A percentile compares a stretch with the other conserved stretches of the same genome.
phyloP scores from a whole-genome alignment of 2,113 vertebrate genomes.

The Barbus barbus region DNA sequence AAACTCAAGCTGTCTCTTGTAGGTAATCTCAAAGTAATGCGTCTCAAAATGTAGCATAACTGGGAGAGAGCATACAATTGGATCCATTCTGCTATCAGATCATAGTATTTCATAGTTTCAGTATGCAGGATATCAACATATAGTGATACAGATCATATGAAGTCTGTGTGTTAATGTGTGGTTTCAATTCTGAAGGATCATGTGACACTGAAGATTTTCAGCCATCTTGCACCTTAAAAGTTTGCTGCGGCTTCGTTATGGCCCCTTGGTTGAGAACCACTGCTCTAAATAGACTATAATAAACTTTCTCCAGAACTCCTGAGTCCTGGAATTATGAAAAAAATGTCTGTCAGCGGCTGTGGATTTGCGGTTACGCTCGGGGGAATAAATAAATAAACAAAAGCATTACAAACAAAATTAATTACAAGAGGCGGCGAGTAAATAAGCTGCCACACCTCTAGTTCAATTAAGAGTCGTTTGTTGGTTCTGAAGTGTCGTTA shows the following conservation, averaged over 20 bases:
- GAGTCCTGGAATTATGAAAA: conserved; percentile 5
- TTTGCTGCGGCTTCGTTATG: not conserved
- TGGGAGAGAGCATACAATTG: not conserved
- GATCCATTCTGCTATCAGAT: not conserved
- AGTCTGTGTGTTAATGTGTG: not conserved
- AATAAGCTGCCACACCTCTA: conserved; percentile 42
- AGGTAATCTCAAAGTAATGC: not conserved
- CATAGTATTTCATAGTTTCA: not conserved
- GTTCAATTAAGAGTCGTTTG: conserved; percentile 46
- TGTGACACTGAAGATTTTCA: no score
- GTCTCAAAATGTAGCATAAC: not conserved
- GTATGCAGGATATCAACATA: not conserved
- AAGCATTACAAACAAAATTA: conserved; percentile 45
- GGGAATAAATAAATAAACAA: conserved; percentile 44
- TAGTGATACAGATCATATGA: not conserved
- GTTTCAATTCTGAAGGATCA: no score
- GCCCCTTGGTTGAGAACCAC: no score
- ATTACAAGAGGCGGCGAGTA: conserved; percentile 31
- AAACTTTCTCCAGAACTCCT: conserved; percentile 1
- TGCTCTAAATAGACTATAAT: conserved; percentile 23
- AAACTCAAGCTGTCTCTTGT: conserved; percentile 7
- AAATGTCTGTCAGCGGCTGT: conserved; percentile 8
- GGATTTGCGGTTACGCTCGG: conserved; percentile 39
- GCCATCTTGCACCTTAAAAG: not conserved
- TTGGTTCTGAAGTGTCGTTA: conserved; percentile 39